A percentile compares a stretch with the other conserved stretches of the same genome.
Evolutionary conservation across 2,113 vertebrate genomes (phyloP).

Genomic region (Xenopus borealis): DNA sequence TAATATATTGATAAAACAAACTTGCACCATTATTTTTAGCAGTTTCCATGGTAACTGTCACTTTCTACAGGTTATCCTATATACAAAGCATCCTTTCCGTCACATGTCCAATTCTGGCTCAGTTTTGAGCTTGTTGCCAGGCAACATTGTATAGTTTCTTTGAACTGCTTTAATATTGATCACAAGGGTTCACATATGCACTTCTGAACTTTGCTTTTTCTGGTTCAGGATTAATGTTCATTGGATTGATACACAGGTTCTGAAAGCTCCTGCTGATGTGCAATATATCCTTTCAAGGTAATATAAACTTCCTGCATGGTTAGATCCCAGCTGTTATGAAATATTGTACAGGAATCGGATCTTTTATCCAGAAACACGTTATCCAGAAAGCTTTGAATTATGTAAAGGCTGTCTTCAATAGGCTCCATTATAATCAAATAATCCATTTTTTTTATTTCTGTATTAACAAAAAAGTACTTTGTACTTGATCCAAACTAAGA

Average conservation of each 20-base stretch:
- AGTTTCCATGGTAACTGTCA: conserved; percentile 28
- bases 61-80: conserved; percentile 26
- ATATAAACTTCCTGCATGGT: neutral
- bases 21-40: conserved; percentile 27
- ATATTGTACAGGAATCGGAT: no score
- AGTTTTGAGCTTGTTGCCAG: conserved; percentile 27
- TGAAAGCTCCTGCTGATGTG: neutral
- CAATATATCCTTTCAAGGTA: neutral
- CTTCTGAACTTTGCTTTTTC: conserved; percentile 18
- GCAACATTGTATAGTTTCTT: conserved; percentile 25
- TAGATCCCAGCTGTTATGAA: no score
- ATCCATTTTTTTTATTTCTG: no score
- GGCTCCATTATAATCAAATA: no score
- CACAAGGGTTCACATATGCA: neutral
- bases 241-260: neutral
- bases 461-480: no score
- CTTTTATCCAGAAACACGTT: no score
- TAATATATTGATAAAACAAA: conserved; percentile 1
- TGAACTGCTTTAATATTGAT: conserved; percentile 17
- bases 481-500: no score
- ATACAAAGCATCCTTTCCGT: conserved; percentile 11
- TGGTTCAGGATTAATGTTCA: neutral
- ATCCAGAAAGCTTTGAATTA: no score
- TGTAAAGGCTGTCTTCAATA: no score
- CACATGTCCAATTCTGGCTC: conserved; percentile 19